A percentile compares a stretch with the other conserved stretches of the same genome.
Conservation (phyloP, 2,888 invertebrate genomes). For the Dryococelus australis region DNA sequence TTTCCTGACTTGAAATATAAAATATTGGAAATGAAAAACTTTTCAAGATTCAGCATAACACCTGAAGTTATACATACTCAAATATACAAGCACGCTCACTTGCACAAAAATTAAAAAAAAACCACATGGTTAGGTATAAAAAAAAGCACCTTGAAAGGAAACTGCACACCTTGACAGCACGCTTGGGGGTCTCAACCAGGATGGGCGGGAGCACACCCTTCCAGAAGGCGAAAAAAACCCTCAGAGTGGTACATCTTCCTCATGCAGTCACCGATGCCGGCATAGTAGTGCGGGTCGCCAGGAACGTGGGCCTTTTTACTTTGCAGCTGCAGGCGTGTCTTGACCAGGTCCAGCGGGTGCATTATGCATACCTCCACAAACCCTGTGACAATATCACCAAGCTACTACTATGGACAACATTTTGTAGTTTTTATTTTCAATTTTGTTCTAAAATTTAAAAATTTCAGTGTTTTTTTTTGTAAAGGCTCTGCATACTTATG, state of each 20-base stretch:
- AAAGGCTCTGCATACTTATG: too few species aligned
- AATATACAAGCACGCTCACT: too few species aligned
- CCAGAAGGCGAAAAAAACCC: slow-evolving; percentile 84
- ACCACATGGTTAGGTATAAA: too few species aligned
- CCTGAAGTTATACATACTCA: too few species aligned
- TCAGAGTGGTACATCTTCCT: slow-evolving; percentile 87
- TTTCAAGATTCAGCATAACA: too few species aligned
- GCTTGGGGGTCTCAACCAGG: slow-evolving; percentile 92
- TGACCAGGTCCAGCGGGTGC: slow-evolving; percentile 94
- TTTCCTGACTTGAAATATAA: too few species aligned
- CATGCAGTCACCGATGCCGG: slow-evolving; percentile 86
- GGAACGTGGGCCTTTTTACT: slow-evolving; percentile 50
- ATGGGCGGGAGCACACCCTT: slow-evolving; percentile 95
- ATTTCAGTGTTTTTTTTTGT: neutral
- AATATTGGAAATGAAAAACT: too few species aligned
- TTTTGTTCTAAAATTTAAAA: neutral
- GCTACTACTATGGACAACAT: neutral
- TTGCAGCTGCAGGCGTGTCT: slow-evolving; percentile 88
- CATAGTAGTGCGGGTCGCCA: slow-evolving; percentile 68
- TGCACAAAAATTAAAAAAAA: too few species aligned
- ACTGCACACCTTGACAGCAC: slow-evolving; percentile 79
- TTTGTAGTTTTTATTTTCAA: neutral
- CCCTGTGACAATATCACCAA: slow-evolving; percentile 58
- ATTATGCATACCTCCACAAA: slow-evolving; percentile 95
- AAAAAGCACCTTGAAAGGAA: too few species aligned